These are phyloP conservation scores for Patella ulyssiponensis DNA, from an alignment of 2,888 invertebrate genomes.

Conservation along the genomic window DNA sequence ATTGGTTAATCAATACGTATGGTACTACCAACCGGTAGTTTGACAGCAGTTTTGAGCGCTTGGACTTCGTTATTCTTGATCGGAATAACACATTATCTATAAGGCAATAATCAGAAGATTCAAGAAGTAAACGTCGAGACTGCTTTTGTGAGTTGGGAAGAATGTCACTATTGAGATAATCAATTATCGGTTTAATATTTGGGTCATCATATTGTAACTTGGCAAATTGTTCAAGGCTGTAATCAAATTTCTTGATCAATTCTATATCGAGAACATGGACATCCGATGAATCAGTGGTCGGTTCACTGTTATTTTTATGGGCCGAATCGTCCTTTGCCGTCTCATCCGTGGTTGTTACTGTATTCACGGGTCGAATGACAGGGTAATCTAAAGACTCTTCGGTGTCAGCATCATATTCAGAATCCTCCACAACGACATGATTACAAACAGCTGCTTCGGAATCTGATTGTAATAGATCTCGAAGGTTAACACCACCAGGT, in stretches of 20 bases:
- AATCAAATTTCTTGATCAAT: constrained; percentile 7
- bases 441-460: too few species aligned
- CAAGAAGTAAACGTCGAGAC: constrained; percentile 27
- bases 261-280: neutral
- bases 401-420: too few species aligned
- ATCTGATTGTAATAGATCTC: too few species aligned
- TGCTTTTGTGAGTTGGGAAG: constrained; percentile 30
- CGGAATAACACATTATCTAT: constrained; percentile 33
- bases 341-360: too few species aligned
- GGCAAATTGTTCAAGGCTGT: neutral
- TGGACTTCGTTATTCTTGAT: constrained; percentile 22
- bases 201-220: constrained; percentile 19
- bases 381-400: too few species aligned
- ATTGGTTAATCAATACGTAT: constrained; percentile 22
- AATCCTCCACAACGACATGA: too few species aligned
- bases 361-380: too few species aligned
- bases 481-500: too few species aligned
- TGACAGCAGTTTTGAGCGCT: constrained; percentile 22
- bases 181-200: neutral
- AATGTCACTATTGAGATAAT: constrained; percentile 14
- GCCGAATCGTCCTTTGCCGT: too few species aligned
- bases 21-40: constrained; percentile 32
- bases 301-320: too few species aligned
- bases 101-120: constrained; percentile 28
- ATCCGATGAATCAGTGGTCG: too few species aligned